Percentiles rank a stretch among this genome's conserved stretches.
These are phyloP conservation scores for Kobus ellipsiprymnus DNA, from an alignment of 2,113 vertebrate species.

Conservation along the genomic window DNA sequence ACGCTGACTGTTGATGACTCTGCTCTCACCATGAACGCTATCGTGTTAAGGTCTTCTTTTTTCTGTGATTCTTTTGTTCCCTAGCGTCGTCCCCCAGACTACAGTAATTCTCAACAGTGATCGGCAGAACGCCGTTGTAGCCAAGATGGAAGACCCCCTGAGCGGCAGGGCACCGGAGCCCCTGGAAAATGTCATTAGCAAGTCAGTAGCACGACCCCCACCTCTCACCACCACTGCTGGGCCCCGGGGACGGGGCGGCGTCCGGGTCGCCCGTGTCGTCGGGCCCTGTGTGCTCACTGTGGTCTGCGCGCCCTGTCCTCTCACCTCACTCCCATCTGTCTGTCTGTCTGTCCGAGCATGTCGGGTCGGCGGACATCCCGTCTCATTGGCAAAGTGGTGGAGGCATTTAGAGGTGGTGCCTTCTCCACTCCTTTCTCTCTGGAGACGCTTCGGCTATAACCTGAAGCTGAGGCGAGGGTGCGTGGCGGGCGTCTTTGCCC, in stretches of 20 bases:
- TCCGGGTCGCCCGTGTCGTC: not conserved
- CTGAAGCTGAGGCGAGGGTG: not conserved
- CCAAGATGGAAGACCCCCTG: conserved; percentile 91
- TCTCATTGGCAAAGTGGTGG: not conserved
- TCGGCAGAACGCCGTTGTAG: conserved; percentile 81
- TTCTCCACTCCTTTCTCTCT: conserved; percentile 4
- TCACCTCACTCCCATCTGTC: no score
- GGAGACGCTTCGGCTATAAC: not conserved
- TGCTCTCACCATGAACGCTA: conserved; percentile 37
- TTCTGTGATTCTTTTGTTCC: conserved; percentile 74
- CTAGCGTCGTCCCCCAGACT: conserved; percentile 96
- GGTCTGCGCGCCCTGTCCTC: not conserved
- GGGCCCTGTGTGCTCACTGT: not conserved
- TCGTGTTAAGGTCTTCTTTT: conserved; percentile 54
- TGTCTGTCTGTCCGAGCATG: not conserved
- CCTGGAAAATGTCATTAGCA: conserved; percentile 96
- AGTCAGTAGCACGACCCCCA: conserved; percentile 82
- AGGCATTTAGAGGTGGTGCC: not conserved
- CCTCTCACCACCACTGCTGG: not conserved
- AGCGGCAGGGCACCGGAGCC: conserved; percentile 84
- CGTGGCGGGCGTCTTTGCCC: fast-evolving
- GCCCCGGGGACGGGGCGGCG: not conserved
- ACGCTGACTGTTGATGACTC: conserved; percentile 46
- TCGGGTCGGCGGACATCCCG: not conserved
- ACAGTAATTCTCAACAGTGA: conserved; percentile 97